Evolutionary conservation across 1,140 invertebrate genomes (phyloP), one percentile per base, ranked within the genome.

Genomic region (Sycophila sp.): DNA sequence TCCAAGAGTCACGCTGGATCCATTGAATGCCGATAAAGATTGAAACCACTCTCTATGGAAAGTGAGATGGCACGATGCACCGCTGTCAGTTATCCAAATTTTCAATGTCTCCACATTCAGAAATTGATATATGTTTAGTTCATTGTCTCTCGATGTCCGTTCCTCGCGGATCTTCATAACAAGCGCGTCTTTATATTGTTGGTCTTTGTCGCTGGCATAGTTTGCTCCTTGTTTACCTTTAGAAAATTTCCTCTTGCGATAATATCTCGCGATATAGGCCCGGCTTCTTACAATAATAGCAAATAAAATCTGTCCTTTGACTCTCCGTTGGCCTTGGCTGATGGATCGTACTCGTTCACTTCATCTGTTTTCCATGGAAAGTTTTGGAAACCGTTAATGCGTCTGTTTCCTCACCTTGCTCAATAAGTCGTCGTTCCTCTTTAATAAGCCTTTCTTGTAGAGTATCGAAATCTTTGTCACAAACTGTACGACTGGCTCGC

Each of bases 1-100:
- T 2, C 71, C 66, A 1, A 69, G 58, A 11, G 28, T 56, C 0
- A 73, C 42, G 13, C 17, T 64, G 2, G 4, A 64, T 22, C 32
- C 47, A 26, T 24, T 58, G 6, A n/a, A 42, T 26, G 40, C 10
- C 7, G 13, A 22, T 45, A 64, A 68, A 10, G 65, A 53, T 11
- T 7, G 2, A 22, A 73, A 59, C 71, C 73, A 75, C 3, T 75
- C 71, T 8, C 55, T n/a, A 19, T 47, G 67, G 32, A 42, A 68
- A 11, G 71, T 73, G 17, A 75, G 53, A 26, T 74, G 69, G 4
- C 24, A 17, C 6, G 69, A 69, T 7, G 73, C 73, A 4, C 72
- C 72, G 30, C 69, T 74, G 26, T 74, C 73, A 2, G 60, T 45
- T 15, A 75, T 2, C 71, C 71, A 75, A 11, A 60, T 10, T 13